Evolutionary conservation across 2,113 vertebrate genomes (phyloP), one percentile per base, ranked within the genome.

Genomic region (Pterocles gutturalis): DNA sequence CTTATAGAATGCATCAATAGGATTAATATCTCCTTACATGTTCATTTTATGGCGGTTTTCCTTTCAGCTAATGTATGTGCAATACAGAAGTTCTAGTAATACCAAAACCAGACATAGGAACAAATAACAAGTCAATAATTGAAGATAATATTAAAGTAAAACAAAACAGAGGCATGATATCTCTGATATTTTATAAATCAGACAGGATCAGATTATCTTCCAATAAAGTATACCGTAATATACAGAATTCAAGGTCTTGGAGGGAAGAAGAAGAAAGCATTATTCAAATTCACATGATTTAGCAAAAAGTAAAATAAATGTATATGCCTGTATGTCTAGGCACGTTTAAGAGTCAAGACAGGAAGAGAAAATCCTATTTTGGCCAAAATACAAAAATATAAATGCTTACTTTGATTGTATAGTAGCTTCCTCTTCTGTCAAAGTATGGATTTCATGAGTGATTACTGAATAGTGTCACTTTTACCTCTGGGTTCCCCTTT

Each of bases 351-450:
- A 96, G 67, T 54, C 38, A 84, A 87, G 28, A 57, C 21, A 85
- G 61, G 28, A 89, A 67, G 29, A 86, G 8, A 96, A 96, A 87
- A 62, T 48, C 31, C 48, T 69, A 87, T 83, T 95, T 76, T 90
- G 87, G 61, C 61, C 81, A 65, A 89, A 94, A 76, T 72, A 80
- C 45, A 96, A 87, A 36, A 95, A 92, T 61, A 84, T 80, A 96
- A 96, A 92, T 62, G 93, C 97, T 98, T 98, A 98, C 97, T 98
- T 97, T 97, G 79, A 66, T 86, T 79, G 93, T 90, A 69, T 46
- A 85, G 95, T 89, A 80, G 70, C 54, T 95, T 95, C 96, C 78
- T 97, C 96, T 95, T 98, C 91, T 73, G 79, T 83, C 83, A 97
- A 93, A 96, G 89, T 93, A 92, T 31, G 67, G 86, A 81, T 95